Conservation (phyloP, 2,888 invertebrate genomes). For the Hetaerina titia region DNA sequence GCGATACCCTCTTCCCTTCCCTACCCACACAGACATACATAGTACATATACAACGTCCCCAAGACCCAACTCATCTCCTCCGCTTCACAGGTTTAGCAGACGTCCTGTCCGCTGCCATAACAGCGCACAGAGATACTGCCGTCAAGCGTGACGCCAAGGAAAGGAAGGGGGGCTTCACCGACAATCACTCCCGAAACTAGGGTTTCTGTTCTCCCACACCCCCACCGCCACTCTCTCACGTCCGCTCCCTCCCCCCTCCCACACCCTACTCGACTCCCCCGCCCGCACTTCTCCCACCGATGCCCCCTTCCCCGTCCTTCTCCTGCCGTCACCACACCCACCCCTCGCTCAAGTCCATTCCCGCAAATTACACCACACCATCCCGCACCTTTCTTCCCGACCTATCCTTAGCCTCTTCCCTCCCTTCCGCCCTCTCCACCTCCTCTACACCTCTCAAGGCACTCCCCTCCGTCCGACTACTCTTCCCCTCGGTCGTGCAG, state of each 20-base stretch:
- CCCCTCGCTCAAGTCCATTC: slow-evolving; percentile 34
- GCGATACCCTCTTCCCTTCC: background rate
- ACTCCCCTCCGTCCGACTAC: background rate
- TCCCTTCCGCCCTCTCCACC: background rate
- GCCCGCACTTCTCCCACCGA: background rate
- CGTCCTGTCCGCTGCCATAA: slow-evolving; percentile 19
- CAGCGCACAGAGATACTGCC: background rate
- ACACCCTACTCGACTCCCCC: background rate
- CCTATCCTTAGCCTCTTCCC: background rate
- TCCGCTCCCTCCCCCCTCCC: no score
- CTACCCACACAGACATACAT: no score
- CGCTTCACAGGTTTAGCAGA: background rate
- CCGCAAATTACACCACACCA: slow-evolving; percentile 41
- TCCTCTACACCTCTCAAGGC: background rate
- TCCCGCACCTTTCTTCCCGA: background rate
- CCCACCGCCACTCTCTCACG: background rate
- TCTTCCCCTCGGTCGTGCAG: background rate
- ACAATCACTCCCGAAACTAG: background rate
- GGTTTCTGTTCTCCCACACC: background rate
- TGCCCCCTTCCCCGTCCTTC: background rate
- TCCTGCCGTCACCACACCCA: background rate
- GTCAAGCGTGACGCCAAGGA: background rate
- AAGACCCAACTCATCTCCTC: background rate
- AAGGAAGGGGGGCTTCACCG: no score
- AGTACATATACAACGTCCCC: background rate